phyloP scores from a whole-genome alignment of 2,888 invertebrate genomes.

The Lumbricus terrestris region DNA sequence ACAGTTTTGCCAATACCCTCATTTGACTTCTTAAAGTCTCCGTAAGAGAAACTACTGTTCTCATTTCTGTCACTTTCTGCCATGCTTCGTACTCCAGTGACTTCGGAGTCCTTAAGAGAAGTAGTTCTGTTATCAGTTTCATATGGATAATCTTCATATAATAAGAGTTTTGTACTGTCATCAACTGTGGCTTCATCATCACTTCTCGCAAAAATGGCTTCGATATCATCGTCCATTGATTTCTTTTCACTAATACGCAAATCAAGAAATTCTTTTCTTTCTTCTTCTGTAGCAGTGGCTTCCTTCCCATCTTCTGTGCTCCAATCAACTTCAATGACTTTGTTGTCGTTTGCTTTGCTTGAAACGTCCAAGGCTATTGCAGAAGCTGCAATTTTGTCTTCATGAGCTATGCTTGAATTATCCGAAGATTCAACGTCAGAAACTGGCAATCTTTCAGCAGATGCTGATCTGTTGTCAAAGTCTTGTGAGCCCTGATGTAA shows the following conservation, averaged over 20 bases:
- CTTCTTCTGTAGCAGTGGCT: not conserved
- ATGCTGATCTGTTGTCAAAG: not conserved
- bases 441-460: not conserved
- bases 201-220: not conserved
- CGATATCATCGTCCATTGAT: not conserved
- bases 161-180: not conserved
- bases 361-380: not conserved
- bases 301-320: not conserved
- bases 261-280: not conserved
- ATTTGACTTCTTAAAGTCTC: not conserved
- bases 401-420: not conserved
- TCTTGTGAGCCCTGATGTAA: not conserved
- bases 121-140: not conserved
- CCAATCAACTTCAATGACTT: not conserved
- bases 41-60: not conserved
- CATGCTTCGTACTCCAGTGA: not conserved
- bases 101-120: not conserved
- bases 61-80: not conserved
- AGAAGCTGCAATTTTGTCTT: not conserved
- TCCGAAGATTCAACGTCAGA: not conserved
- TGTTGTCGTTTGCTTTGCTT: not conserved
- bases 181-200: not conserved
- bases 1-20: not conserved
- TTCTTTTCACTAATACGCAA: not conserved
- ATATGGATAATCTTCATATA: not conserved